phyloP scores from a whole-genome alignment of 2,797 vertebrate genomes.

The Cichlasoma orientale region DNA sequence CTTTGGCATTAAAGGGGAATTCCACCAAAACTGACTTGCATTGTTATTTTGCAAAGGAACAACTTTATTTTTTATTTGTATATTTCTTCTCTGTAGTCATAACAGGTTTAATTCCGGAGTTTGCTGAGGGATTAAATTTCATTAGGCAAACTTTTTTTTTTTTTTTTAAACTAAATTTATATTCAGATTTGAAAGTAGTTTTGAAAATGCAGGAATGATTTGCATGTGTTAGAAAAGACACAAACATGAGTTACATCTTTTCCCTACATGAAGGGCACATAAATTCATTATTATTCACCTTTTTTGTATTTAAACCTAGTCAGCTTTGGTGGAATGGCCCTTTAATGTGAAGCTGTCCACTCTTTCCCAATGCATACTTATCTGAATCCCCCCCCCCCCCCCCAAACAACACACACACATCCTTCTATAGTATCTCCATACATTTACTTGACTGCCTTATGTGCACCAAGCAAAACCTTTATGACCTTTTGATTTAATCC shows the following conservation, averaged over 20 bases:
- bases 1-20: slow-evolving; percentile 72
- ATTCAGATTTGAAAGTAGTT: neutral
- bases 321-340: slow-evolving; percentile 49
- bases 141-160: neutral
- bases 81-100: neutral
- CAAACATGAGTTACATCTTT: neutral
- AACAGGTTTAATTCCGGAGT: slow-evolving; percentile 1
- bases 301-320: neutral
- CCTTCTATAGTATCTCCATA: slow-evolving; percentile 19
- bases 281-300: neutral
- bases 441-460: slow-evolving; percentile 66
- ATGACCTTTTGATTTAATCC: slow-evolving; percentile 35
- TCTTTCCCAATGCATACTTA: slow-evolving; percentile 16
- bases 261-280: neutral
- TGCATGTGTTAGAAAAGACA: neutral
- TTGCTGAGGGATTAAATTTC: neutral
- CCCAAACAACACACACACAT: neutral
- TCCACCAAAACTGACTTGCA: slow-evolving; percentile 62
- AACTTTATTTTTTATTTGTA: neutral
- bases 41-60: slow-evolving; percentile 43
- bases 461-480: slow-evolving; percentile 63
- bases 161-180: neutral
- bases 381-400: neutral
- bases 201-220: neutral
- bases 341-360: slow-evolving; percentile 38